Base-by-base conservation (phyloP, 2,113 vertebrate genomes). In the Cyprinodon variegatus region DNA sequence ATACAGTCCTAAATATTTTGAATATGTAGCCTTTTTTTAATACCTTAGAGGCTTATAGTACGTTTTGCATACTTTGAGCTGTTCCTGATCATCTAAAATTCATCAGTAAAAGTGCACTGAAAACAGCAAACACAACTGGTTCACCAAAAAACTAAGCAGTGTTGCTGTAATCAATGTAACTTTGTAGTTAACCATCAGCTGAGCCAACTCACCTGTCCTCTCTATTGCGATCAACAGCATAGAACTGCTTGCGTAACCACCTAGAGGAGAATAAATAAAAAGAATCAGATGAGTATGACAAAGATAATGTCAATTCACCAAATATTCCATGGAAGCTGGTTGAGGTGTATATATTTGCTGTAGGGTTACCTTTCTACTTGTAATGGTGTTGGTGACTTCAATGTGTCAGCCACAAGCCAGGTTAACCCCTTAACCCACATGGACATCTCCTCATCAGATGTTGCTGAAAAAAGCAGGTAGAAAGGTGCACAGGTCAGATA, bases 401-500 rank as follows among this genome's bases (percentile, higher is more conserved):
- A 83, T 0, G 98, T 99, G 79, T 99, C 98, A 1, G 94, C 91
- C 88, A 96, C 93, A 75, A 99, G 94, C 96, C 96, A 98, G 79
- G 91, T 97, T 79, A 99, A 91, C n/a, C 98, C 98, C 86, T 97
- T 98, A 89, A 98, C 96, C 98, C 98, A 99, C 97, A 99, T 99
- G 60, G 91, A 96, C 94, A 98, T 96, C 93, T 99, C 98, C 0
- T 99, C 98, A 83, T 99, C 97, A 0, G 97, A 98, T 0, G 97
- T 99, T 17, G 98, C 98, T 99, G 87, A 14, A 43, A 74, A 37
- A 11, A 46, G 59, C 38, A 62, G 20, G 50, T 50, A 22, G 20
- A 17, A 57, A 57, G 38, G 41, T n/a, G 57, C 10, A 20, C 41
- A 0, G 29, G 20, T 45, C 45, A 79, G 3, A 37, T 2, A 15